Evolutionary conservation across 2,113 vertebrate species (phyloP), one percentile per base, ranked within the genome.

Genomic region (Lepus americanus): DNA sequence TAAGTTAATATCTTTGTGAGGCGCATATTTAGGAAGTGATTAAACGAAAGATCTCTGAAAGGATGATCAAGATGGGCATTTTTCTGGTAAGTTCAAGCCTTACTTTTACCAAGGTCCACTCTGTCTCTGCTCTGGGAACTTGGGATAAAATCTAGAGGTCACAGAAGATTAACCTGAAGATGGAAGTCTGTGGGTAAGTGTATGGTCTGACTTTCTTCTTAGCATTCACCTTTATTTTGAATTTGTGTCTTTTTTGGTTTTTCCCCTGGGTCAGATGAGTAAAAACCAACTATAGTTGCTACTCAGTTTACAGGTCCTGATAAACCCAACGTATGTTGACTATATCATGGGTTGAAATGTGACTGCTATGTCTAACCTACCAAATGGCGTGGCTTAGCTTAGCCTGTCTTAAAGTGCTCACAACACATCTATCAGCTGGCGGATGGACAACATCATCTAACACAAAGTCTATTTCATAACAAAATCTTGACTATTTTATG

Each of bases 1-100:
- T 49, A 70, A 44, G 83, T 77, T 94, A 76, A 39, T 44, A 55
- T 92, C 77, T 93, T 55, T 55, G 31, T 44, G 22, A 88, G 61
- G 59, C 74, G 25, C n/a, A 44, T 29, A 84, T 61, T 73, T 72
- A 77, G 70, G 92, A 59, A 59, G 19, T 84, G 70, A 81, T 90
- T 63, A 79, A 84, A 69, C 85, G 55, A 74, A 73, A 53, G 33
- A 29, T 53, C 4, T 83, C 70, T 55, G 87, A 80, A 87, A 72
- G 51, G 16, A 44, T 23, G 29, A 87, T 72, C 72, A 72, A 33
- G 55, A 23, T 69, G 19, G 27, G 74, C 69, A 63, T 1, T 20
- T 89, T 93, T 70, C 11, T 9, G 73, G 9, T 63, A 63, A 80
- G 3, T 66, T 44, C 25, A 73, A 92, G 78, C 20, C 27, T 85